A percentile compares a stretch with the other conserved stretches of the same genome.
phyloP scores from a whole-genome alignment of 1,140 invertebrate species.

The Drosophila serrata region DNA sequence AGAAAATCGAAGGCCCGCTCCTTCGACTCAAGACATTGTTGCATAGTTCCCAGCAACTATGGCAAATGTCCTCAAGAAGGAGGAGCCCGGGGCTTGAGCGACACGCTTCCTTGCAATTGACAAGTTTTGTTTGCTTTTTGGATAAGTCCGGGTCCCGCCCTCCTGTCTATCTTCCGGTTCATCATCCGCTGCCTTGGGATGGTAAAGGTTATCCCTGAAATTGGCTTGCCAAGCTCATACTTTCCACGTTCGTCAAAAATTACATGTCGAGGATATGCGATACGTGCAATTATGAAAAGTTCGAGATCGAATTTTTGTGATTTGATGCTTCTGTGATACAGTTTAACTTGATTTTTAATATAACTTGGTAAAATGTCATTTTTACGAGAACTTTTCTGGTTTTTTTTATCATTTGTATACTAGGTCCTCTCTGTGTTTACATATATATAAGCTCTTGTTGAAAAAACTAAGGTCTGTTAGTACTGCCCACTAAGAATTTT shows the following conservation, averaged over 20 bases:
- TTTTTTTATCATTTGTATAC: too few relatives aligned
- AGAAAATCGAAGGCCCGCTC: constrained; percentile 22
- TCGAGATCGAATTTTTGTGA: not conserved
- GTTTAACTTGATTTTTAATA: too few relatives aligned
- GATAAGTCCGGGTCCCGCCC: constrained; percentile 38
- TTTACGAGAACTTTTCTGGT: too few relatives aligned
- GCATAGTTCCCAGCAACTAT: constrained; percentile 47
- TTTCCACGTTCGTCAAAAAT: constrained; percentile 20
- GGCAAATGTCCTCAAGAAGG: constrained; percentile 32
- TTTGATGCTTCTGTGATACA: not conserved
- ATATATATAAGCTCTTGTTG: too few relatives aligned
- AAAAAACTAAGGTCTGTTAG: not conserved
- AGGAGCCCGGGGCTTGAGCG: constrained; percentile 21
- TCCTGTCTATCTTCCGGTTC: constrained; percentile 29
- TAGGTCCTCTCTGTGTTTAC: too few relatives aligned
- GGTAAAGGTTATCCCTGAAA: constrained; percentile 52
- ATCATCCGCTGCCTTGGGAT: constrained; percentile 28
- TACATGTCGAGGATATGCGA: constrained; percentile 11
- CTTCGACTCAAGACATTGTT: constrained; percentile 65
- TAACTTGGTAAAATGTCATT: too few relatives aligned
- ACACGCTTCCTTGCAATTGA: constrained; percentile 67
- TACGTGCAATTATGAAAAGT: constrained; percentile 14
- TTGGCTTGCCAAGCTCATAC: constrained; percentile 37
- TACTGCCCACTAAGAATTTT: not conserved
- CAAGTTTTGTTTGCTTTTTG: constrained; percentile 62